A percentile compares a stretch with the other conserved stretches of the same genome.
Evolutionary conservation across 2,113 vertebrate species (phyloP).

Genomic region (Scomber japonicus): DNA sequence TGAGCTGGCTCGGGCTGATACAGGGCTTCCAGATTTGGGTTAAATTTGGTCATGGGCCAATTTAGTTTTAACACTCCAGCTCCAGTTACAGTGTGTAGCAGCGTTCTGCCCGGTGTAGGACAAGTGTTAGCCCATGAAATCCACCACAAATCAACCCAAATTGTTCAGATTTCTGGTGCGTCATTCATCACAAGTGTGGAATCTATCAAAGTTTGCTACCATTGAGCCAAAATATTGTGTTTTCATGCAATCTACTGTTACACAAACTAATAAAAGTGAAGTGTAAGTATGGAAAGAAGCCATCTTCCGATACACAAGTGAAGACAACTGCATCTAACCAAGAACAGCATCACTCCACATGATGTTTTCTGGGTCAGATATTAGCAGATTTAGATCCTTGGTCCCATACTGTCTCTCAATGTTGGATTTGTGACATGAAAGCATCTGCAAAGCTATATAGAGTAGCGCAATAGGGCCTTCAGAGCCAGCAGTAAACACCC

Average conservation of each 20-base stretch:
- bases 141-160: background rate
- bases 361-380: background rate
- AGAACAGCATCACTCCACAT: background rate
- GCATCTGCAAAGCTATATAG: slow-evolving; percentile 16
- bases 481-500: slow-evolving; percentile 43
- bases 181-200: background rate
- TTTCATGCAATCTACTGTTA: too few relatives aligned
- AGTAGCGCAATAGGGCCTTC: slow-evolving; percentile 31
- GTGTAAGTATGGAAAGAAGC: background rate
- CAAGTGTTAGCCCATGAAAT: background rate
- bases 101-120: background rate
- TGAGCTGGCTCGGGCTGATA: too few relatives aligned
- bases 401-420: background rate
- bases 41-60: background rate
- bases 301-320: too few relatives aligned
- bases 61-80: background rate
- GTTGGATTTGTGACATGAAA: background rate
- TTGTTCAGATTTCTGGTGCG: background rate
- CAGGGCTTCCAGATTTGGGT: background rate
- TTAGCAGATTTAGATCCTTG: background rate
- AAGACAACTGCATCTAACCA: too few relatives aligned
- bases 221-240: background rate
- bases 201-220: background rate
- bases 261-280: background rate
- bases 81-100: background rate